These are phyloP conservation scores for Hirtodrosophila alboralis DNA, from an alignment of 2,888 invertebrate genomes.

Conservation along the genomic window DNA sequence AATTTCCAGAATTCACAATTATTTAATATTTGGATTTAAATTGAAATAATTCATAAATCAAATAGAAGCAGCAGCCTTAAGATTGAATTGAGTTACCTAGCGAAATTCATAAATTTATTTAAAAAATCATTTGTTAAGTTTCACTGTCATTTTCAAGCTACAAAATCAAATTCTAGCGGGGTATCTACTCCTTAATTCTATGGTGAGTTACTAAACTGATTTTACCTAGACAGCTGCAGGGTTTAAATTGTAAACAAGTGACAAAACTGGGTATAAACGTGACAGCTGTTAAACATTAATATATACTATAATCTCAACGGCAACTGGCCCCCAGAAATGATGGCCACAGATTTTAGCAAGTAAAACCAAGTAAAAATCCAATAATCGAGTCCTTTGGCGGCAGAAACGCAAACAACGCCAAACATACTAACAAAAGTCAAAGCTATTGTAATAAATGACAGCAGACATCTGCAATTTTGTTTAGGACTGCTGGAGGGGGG, in stretches of 20 bases:
- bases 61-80: no score
- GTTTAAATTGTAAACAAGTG: constrained; percentile 5
- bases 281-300: constrained; percentile 11
- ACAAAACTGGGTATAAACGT: constrained; percentile 3
- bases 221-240: neutral
- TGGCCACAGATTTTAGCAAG: constrained; percentile 15
- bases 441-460: constrained; percentile 84
- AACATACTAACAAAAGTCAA: constrained; percentile 81
- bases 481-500: constrained; percentile 13
- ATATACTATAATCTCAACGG: constrained; percentile 18
- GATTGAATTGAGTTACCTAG: no score
- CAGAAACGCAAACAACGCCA: constrained; percentile 52
- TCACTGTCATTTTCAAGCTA: no score
- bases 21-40: no score
- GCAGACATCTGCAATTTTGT: constrained; percentile 76
- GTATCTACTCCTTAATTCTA: no score
- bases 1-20: no score
- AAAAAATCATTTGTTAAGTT: no score
- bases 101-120: no score
- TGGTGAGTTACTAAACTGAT: neutral
- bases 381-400: constrained; percentile 34
- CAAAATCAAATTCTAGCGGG: no score
- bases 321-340: constrained; percentile 12
- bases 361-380: constrained; percentile 37
- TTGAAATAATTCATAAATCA: no score